These are phyloP conservation scores for Cherax destructor DNA, from an alignment of 1,140 invertebrate genomes.

Conservation along the genomic window DNA sequence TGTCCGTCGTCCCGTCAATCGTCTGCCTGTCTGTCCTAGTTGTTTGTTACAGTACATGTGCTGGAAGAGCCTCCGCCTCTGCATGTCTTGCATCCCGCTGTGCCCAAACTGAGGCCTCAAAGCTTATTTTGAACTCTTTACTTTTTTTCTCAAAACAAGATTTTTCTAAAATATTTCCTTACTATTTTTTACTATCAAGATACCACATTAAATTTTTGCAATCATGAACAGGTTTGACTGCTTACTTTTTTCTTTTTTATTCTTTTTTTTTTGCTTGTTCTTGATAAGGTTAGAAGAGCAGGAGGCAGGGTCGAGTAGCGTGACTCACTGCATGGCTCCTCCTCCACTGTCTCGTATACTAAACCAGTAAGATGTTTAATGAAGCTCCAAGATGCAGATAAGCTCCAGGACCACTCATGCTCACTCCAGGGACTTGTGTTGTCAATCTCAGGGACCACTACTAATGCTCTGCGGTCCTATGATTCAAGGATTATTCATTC, in stretches of 20 bases:
- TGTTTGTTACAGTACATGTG: constrained; percentile 28
- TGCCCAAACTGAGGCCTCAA: constrained; percentile 11
- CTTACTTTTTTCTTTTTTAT: constrained; percentile 8
- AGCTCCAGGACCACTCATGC: not conserved
- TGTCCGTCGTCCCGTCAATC: constrained; percentile 34
- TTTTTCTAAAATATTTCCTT: not conserved
- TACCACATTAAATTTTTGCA: constrained; percentile 23
- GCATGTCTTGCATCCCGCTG: constrained; percentile 43
- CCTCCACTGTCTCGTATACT: constrained; percentile 2
- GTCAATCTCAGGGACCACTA: too few species aligned
- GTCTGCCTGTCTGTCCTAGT: constrained; percentile 52
- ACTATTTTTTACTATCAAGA: not conserved
- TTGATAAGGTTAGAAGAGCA: constrained; percentile 23
- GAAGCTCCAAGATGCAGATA: not conserved
- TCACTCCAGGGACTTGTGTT: not conserved
- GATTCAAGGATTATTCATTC: too few species aligned
- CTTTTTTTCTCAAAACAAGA: not conserved
- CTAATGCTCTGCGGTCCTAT: too few species aligned
- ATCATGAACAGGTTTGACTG: constrained; percentile 10
- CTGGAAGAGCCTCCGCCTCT: constrained; percentile 21
- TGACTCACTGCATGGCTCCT: constrained; percentile 37
- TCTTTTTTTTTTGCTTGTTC: constrained; percentile 19
- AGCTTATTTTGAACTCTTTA: constrained; percentile 6
- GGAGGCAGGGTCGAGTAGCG: constrained; percentile 9
- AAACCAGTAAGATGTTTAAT: not conserved